phyloP scores from a whole-genome alignment of 2,888 invertebrate species.

The Synanthedon vespiformis region DNA sequence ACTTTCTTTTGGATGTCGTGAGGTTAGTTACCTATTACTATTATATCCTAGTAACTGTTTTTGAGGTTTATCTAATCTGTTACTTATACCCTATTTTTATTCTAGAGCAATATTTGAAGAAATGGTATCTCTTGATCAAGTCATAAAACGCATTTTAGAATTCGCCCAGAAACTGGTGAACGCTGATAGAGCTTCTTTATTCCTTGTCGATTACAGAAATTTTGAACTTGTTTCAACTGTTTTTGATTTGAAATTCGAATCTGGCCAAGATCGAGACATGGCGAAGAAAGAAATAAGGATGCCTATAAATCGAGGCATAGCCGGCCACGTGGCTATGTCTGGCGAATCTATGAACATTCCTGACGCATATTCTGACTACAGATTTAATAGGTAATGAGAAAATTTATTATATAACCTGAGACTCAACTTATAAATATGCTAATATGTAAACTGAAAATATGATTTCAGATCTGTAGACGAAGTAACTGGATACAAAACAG shows the following conservation, averaged over 20 bases:
- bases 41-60: background rate
- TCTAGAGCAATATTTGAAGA: constrained; percentile 88
- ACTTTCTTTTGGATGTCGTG: constrained; percentile 82
- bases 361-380: constrained; percentile 83
- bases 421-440: background rate
- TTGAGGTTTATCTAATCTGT: background rate
- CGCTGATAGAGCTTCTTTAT: constrained; percentile 86
- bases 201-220: constrained; percentile 80
- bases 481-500: constrained; percentile 76
- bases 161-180: constrained; percentile 84
- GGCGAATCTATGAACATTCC: constrained; percentile 84
- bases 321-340: constrained; percentile 83
- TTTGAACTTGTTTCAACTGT: constrained; percentile 85
- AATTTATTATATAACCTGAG: background rate
- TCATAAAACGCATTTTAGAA: constrained; percentile 86
- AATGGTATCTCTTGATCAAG: constrained; percentile 84
- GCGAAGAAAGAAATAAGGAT: constrained; percentile 73
- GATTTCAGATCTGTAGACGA: constrained; percentile 72
- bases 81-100: constrained; percentile 7
- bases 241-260: constrained; percentile 73
- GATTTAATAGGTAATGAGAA: constrained; percentile 73
- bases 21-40: constrained; percentile 69
- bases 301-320: constrained; percentile 83
- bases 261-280: constrained; percentile 26
- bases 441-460: background rate